These are phyloP conservation scores for Umimayanthus kanabou DNA, from an alignment of 92 coral and sea anemone genomes.

Conservation along the genomic window DNA sequence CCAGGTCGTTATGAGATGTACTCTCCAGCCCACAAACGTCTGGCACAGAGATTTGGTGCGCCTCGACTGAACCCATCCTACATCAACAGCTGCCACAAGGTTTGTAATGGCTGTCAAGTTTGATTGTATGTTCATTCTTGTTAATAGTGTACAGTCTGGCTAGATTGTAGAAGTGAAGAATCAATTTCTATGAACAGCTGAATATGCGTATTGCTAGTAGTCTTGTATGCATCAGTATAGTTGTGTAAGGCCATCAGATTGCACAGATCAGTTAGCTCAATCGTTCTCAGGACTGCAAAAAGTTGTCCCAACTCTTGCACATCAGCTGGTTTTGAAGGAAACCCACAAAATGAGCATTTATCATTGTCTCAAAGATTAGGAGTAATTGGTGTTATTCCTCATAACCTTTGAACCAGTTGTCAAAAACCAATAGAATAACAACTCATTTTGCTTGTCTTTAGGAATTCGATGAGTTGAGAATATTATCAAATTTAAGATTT, in stretches of 20 bases:
- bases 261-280: neutral
- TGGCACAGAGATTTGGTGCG: conserved; percentile 69
- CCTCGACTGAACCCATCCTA: conserved; percentile 73
- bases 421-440: neutral
- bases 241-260: conserved; percentile 1
- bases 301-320: too few relatives aligned
- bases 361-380: neutral
- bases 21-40: conserved; percentile 60
- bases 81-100: conserved; percentile 72
- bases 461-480: neutral
- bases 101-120: conserved; percentile 1
- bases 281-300: neutral
- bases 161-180: too few relatives aligned
- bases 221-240: too few relatives aligned
- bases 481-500: too few relatives aligned
- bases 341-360: too few relatives aligned
- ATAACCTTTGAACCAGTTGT: neutral
- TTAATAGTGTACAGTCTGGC: neutral
- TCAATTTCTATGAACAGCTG: too few relatives aligned
- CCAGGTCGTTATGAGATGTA: conserved; percentile 55
- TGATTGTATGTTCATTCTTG: neutral
- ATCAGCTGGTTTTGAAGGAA: too few relatives aligned
- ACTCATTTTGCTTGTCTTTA: too few relatives aligned
- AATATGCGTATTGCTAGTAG: too few relatives aligned
- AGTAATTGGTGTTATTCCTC: neutral